These are phyloP conservation scores for Myripristis jacobus DNA, from an alignment of 2,797 vertebrate genomes.

Conservation along the genomic window DNA sequence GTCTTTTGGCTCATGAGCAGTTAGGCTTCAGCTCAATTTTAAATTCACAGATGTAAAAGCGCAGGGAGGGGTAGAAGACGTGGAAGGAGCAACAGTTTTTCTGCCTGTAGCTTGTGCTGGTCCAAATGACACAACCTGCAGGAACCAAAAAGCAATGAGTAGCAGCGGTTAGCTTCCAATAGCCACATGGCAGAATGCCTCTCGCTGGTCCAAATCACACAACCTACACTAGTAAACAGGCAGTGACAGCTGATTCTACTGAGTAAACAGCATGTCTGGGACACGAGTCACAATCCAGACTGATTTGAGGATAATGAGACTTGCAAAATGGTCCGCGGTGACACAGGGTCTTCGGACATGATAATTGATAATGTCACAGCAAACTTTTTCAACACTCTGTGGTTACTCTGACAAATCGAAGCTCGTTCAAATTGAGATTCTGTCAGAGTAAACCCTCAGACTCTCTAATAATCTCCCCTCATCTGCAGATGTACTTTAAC, in stretches of 20 bases:
- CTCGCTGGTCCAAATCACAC: constrained; percentile 2
- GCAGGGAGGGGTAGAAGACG: constrained; percentile 1
- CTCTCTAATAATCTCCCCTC: constrained; percentile 68
- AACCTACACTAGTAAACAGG: background rate
- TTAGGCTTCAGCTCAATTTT: background rate
- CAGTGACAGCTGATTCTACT: background rate
- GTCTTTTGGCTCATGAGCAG: background rate
- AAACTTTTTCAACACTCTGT: constrained; percentile 52
- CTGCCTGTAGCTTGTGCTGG: background rate
- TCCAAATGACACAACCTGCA: background rate
- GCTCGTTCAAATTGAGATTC: constrained; percentile 61
- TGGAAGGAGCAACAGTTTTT: background rate
- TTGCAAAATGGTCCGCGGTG: background rate
- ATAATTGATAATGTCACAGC: constrained; percentile 35
- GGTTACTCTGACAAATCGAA: constrained; percentile 41
- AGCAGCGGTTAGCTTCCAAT: background rate
- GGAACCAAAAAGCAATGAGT: background rate
- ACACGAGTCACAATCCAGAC: background rate
- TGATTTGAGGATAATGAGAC: background rate
- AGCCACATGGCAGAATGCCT: background rate
- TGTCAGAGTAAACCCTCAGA: constrained; percentile 59
- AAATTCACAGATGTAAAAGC: constrained; percentile 6
- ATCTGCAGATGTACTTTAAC: constrained; percentile 74
- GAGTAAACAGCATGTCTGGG: background rate
- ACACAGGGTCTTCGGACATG: constrained; percentile 5